These are phyloP conservation scores for Steromphala cineraria DNA, from an alignment of 2,888 invertebrate species.

Conservation along the genomic window DNA sequence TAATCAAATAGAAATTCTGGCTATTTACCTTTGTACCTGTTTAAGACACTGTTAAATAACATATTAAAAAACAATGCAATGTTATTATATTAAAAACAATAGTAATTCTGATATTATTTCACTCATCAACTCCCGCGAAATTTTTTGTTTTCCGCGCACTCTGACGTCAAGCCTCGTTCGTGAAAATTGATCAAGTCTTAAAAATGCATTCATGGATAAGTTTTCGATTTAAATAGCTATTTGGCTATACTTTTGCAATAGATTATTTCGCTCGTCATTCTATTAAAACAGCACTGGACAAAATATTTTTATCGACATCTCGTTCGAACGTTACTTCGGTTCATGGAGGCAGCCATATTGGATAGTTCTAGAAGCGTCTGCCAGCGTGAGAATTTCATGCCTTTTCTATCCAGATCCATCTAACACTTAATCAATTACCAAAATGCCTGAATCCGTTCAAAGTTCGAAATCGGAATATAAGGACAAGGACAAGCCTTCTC, in stretches of 20 bases:
- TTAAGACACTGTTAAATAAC: neutral
- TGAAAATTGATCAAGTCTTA: neutral
- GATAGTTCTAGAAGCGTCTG: constrained; percentile 32
- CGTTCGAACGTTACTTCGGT: neutral
- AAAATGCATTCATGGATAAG: neutral
- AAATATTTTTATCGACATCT: neutral
- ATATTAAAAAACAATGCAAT: neutral
- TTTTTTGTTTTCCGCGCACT: constrained; percentile 19
- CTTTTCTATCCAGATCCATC: constrained; percentile 17
- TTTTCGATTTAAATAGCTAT: neutral
- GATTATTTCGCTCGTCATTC: neutral
- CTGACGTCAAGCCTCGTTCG: constrained; percentile 21
- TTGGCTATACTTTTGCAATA: neutral
- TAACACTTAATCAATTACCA: constrained; percentile 3
- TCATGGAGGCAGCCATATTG: constrained; percentile 35
- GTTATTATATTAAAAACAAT: neutral
- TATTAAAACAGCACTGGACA: neutral
- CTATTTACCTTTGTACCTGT: neutral
- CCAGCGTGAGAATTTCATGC: constrained; percentile 23
- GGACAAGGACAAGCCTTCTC: constrained; percentile 87
- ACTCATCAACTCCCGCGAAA: neutral
- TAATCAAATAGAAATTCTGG: too few relatives aligned
- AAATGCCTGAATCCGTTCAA: constrained; percentile 30
- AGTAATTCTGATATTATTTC: neutral
- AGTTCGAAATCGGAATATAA: constrained; percentile 69